Conservation (phyloP, 2,888 invertebrate species). For the Branchipolynoe longqiensis region DNA sequence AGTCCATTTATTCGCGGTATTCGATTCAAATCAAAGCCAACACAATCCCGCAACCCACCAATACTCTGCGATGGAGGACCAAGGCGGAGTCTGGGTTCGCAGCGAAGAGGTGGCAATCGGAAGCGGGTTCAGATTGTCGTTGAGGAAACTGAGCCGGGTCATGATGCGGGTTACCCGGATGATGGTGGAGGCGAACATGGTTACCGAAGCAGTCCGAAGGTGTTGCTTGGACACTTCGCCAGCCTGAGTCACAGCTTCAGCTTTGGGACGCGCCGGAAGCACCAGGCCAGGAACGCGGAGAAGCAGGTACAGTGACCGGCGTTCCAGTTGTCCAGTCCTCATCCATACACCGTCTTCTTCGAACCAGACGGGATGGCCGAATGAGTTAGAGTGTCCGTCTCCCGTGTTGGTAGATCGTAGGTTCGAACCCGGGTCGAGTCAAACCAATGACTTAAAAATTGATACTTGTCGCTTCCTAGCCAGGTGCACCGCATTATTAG, state of each 20-base stretch:
- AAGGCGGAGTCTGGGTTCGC: conserved; percentile 17
- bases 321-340: no score
- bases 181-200: background rate
- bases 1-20: conserved; percentile 9
- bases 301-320: no score
- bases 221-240: background rate
- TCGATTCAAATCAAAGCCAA: background rate
- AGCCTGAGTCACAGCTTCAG: conserved; percentile 42
- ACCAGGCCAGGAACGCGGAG: background rate
- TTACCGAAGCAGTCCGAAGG: background rate
- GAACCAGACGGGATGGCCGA: no score
- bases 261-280: conserved; percentile 15
- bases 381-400: no score
- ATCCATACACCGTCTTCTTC: no score
- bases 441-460: no score
- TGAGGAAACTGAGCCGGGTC: no score
- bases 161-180: background rate
- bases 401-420: no score
- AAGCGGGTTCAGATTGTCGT: no score
- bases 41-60: background rate
- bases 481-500: no score
- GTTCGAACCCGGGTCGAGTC: no score
- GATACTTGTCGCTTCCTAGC: no score
- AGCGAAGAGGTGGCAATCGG: background rate
- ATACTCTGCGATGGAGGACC: background rate